These are phyloP conservation scores for Amyelois transitella DNA, from an alignment of 1,140 invertebrate genomes.

Conservation along the genomic window DNA sequence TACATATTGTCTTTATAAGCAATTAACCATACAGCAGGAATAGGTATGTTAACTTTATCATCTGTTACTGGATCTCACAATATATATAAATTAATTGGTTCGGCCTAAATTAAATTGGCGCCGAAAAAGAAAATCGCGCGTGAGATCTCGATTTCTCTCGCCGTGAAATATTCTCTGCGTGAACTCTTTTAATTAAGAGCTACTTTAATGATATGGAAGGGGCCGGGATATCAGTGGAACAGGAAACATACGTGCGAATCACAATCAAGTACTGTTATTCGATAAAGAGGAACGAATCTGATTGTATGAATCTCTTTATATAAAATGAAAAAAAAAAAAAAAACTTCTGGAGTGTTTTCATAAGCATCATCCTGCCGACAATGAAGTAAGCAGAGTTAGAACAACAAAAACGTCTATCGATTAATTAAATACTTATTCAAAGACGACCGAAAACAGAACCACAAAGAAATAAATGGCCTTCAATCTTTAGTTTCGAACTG, in stretches of 20 bases:
- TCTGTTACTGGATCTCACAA: not conserved
- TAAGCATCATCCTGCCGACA: too few species aligned
- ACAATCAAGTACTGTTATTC: not conserved
- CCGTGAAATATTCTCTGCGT: slow-evolving; percentile 4
- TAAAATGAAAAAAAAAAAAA: not conserved
- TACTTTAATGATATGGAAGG: slow-evolving; percentile 6
- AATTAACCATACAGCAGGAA: too few species aligned
- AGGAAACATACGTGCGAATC: not conserved
- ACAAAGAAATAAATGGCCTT: too few species aligned
- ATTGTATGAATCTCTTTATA: not conserved
- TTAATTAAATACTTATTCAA: too few species aligned
- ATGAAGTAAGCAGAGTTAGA: too few species aligned
- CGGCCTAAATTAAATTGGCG: slow-evolving; percentile 2
- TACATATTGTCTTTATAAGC: too few species aligned
- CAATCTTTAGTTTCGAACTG: too few species aligned
- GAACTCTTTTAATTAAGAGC: slow-evolving; percentile 13
- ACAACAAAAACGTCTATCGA: too few species aligned
- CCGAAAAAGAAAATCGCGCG: slow-evolving; percentile 2
- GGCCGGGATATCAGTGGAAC: not conserved
- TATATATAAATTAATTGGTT: not conserved
- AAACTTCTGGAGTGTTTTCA: too few species aligned
- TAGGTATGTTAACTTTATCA: not conserved
- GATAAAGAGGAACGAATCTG: not conserved
- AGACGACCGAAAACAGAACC: too few species aligned
- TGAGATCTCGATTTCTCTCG: slow-evolving; percentile 11